These are phyloP conservation scores for Ophthalmolycus amberensis DNA, from an alignment of 2,113 vertebrate genomes.

Conservation along the genomic window DNA sequence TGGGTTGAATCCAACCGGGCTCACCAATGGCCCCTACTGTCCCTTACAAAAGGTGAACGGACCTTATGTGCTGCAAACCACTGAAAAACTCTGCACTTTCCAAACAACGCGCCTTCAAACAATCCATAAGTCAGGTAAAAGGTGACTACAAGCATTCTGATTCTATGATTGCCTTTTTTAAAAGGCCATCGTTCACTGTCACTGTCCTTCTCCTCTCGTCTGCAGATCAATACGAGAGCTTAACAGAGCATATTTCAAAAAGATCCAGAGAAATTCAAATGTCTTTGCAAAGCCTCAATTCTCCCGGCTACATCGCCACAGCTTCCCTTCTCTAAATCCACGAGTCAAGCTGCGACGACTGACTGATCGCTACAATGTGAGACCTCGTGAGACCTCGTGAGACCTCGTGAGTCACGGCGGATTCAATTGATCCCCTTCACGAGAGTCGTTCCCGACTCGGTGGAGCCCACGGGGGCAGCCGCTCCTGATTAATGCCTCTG, in stretches of 20 bases:
- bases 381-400: slow-evolving; percentile 39
- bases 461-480: slow-evolving; percentile 39
- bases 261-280: slow-evolving; percentile 1
- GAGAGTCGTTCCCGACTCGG: slow-evolving; percentile 56
- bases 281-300: slow-evolving; percentile 20
- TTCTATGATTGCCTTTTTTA: slow-evolving; percentile 21
- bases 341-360: slow-evolving; percentile 28
- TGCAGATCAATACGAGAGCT: slow-evolving; percentile 50
- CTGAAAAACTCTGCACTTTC: neutral
- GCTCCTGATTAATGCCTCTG: slow-evolving; percentile 56
- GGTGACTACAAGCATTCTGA: neutral
- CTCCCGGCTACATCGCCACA: neutral
- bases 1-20: neutral
- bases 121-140: slow-evolving; percentile 6
- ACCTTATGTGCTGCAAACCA: neutral
- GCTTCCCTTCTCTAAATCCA: slow-evolving; percentile 38
- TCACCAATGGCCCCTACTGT: neutral
- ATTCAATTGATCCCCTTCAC: slow-evolving; percentile 56
- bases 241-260: slow-evolving; percentile 31
- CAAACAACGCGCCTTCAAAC: neutral
- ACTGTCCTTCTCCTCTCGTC: neutral
- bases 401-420: slow-evolving; percentile 60
- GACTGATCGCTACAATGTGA: slow-evolving; percentile 47
- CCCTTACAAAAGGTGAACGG: neutral
- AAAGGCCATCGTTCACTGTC: slow-evolving; percentile 47